Evolutionary conservation across 2,797 vertebrate genomes (phyloP).

Genomic region (Pangasius macronema): DNA sequence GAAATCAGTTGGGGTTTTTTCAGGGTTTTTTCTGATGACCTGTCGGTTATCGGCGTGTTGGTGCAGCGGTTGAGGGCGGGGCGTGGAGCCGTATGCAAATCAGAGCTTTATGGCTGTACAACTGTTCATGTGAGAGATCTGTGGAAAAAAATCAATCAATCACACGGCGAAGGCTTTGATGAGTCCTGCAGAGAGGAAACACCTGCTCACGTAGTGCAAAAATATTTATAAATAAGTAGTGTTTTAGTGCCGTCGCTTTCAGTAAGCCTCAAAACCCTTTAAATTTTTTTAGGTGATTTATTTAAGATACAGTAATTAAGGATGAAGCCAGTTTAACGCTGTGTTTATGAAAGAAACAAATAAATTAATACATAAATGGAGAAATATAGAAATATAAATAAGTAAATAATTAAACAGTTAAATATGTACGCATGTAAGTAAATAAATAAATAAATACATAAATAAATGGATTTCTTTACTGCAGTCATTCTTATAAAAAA

Average conservation of each 20-base stretch:
- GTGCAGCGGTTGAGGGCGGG: slow-evolving; percentile 27
- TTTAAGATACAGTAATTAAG: not conserved
- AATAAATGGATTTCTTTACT: not conserved
- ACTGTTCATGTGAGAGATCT: slow-evolving; percentile 26
- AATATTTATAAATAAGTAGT: no score
- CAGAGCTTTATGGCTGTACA: slow-evolving; percentile 34
- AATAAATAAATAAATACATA: not conserved
- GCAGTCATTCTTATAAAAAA: not conserved
- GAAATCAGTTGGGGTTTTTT: slow-evolving; percentile 58
- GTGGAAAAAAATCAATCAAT: not conserved
- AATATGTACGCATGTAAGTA: not conserved
- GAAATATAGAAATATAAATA: not conserved
- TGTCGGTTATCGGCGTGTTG: slow-evolving; percentile 35
- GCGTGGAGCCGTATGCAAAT: slow-evolving; percentile 45
- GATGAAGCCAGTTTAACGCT: no score
- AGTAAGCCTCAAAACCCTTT: no score
- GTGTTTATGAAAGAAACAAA: not conserved
- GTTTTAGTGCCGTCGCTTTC: no score
- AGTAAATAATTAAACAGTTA: not conserved
- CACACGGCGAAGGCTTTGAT: slow-evolving; percentile 12
- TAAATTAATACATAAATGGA: not conserved
- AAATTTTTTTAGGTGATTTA: no score
- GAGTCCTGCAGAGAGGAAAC: slow-evolving; percentile 17
- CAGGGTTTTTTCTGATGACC: slow-evolving; percentile 6
- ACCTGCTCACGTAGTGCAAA: no score